These are phyloP conservation scores for Chrosomus eos DNA, from an alignment of 2,797 vertebrate genomes.

Conservation along the genomic window DNA sequence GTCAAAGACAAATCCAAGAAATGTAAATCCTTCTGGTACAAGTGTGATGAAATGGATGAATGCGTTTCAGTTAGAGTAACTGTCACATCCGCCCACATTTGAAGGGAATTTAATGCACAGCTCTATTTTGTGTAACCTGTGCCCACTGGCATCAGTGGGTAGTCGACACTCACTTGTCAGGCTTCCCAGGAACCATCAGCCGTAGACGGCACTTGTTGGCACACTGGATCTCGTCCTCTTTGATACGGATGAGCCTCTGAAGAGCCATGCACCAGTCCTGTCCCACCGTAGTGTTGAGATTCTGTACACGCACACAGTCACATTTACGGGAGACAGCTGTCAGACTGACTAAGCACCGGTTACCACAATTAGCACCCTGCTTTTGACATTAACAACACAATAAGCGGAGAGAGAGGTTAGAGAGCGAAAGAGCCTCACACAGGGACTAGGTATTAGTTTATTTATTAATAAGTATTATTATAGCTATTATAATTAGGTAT, in stretches of 20 bases:
- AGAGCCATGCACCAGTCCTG: conserved; percentile 92
- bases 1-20: conserved; percentile 37
- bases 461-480: not conserved
- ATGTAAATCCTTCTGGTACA: conserved; percentile 30
- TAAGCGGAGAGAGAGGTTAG: not conserved
- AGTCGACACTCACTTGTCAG: conserved; percentile 84
- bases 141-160: conserved; percentile 27
- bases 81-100: conserved; percentile 39
- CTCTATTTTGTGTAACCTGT: conserved; percentile 29
- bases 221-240: conserved; percentile 90
- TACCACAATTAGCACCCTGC: conserved; percentile 27
- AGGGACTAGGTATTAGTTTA: too few relatives aligned
- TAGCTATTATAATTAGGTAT: too few relatives aligned
- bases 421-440: not conserved
- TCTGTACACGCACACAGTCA: conserved; percentile 71
- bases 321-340: conserved; percentile 49
- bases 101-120: conserved; percentile 27
- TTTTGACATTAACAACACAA: conserved; percentile 24
- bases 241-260: conserved; percentile 89
- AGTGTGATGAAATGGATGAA: conserved; percentile 48
- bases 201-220: conserved; percentile 91
- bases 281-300: conserved; percentile 89
- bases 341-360: conserved; percentile 34
- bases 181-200: conserved; percentile 87
- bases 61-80: conserved; percentile 9